Evolutionary conservation across 2,797 vertebrate species (phyloP), one percentile per base, ranked within the genome.

Genomic region (Ciconia nigra): DNA sequence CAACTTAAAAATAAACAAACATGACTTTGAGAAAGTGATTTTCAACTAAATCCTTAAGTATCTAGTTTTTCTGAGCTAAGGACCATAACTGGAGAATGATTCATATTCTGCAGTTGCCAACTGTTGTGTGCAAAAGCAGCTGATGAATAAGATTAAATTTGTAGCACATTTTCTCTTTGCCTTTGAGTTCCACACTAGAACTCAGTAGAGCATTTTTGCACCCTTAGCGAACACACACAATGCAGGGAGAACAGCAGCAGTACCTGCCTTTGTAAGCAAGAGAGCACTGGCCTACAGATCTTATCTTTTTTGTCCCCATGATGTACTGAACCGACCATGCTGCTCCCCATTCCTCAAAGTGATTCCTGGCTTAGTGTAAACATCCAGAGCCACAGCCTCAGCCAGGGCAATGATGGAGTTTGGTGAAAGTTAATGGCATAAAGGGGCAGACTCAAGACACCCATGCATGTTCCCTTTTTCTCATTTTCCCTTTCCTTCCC

Each of bases 291-390:
- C 33, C 49, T 44, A 29, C 5, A 10, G 31, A 61, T 57, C n/a
- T 51, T 47, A 61, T 52, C n/a, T 51, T 47, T n/a, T 35, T 58
- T 28, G 35, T 52, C 37, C 19, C 29, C 2, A 3, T 15, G 13
- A 6, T 26, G 4, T 49, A 39, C 7, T 37, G 61, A 80, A 33
- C 31, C 0, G 0, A 22, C 11, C 9, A 2, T 15, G 15, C 21
- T 47, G 21, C 21, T 83, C 16, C 47, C 6, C 11, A 6, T 44
- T 74, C 37, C 44, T 79, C 49, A 81, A 39, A 69, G 41, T 55
- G 5, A 21, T 51, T 78, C 55, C 65, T 49, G 49, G 13, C 15
- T 87, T 70, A 62, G 33, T 58, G 15, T 44, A 63, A 89, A 78
- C 7, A 33, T 28, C 7, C 10, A 33, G 19, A 59, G 35, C 20